Evolutionary conservation across 2,888 invertebrate genomes (phyloP), one percentile per base, ranked within the genome.

Genomic region (Platynereis dumerilii): DNA sequence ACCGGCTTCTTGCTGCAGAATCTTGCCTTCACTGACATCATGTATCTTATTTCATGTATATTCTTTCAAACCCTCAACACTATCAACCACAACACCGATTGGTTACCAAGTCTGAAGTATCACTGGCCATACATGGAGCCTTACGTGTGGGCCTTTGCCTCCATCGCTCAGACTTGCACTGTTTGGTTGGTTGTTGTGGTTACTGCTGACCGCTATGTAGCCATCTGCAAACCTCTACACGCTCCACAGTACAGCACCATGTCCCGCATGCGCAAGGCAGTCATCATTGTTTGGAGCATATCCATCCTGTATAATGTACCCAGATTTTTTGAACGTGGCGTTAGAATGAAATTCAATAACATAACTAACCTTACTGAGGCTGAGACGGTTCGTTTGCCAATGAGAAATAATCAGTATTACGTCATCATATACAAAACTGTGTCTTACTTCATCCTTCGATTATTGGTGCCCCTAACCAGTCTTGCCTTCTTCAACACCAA

Each of bases 151-250:
- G 68, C 72, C 2, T 65, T 44, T 42, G 71, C 72, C 24, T 67
- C 71, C 20, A 63, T 65, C 7, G 72, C 72, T 0, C 72, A 72
- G 63, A 72, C 69, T 22, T 60, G 68, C n/a, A 65, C 72, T 2
- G 72, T 72, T 12, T 72, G 72, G 72, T 58, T 72, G 45, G 72
- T 72, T 5, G 68, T 72, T 12, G 60, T 72, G 15, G 61, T 72
- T 1, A 72, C 72, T 5, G 68, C 68, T 10, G 72, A 72, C 56
- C 58, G 72, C 20, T 72, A 68, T 63, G 58, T 69, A 24, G 72
- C 72, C 53, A 70, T 72, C 22, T 72, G 72, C 53, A 60, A 64
- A 7, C 72, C 72, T 20, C 58, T 72, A 27, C 67, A 71, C 28
- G 60, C 69, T 10, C 63, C 67, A 2, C 69, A 67, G 56, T 69